Conservation (phyloP, 2,113 vertebrate species). For the Lynx canadensis region DNA sequence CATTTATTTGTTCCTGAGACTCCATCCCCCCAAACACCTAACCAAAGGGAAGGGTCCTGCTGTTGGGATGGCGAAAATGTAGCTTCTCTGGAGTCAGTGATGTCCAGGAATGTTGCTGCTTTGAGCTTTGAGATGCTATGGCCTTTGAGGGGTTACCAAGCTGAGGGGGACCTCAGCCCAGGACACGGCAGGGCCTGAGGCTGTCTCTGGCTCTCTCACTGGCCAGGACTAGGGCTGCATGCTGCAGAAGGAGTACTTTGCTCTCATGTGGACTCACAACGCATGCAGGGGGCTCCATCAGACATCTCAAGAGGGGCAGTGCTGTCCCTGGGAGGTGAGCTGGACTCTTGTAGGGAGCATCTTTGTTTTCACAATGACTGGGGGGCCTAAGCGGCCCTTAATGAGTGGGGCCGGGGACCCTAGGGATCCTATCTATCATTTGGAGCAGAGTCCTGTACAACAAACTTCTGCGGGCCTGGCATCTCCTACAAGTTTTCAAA, state of each 20-base stretch:
- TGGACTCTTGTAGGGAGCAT: background rate
- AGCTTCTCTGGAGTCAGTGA: background rate
- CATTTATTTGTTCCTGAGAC: background rate
- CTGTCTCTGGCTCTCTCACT: fast-evolving
- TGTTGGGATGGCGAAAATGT: background rate
- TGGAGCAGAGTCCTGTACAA: background rate
- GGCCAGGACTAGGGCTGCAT: background rate
- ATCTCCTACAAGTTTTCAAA: background rate
- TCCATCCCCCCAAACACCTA: background rate
- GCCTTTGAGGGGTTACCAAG: background rate
- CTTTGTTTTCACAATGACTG: background rate
- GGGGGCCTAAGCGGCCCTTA: background rate
- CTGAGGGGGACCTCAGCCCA: background rate
- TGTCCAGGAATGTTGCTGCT: background rate
- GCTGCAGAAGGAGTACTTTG: background rate
- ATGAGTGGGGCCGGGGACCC: background rate
- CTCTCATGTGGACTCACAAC: background rate
- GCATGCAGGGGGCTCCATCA: fast-evolving
- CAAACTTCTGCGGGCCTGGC: background rate
- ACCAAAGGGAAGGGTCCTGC: background rate
- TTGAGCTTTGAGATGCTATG: background rate
- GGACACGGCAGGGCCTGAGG: background rate
- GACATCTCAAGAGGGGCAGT: background rate
- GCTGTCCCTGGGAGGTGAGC: background rate
- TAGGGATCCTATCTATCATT: too few species aligned